Base-by-base conservation (phyloP, 1,140 invertebrate genomes). In the Achroia grisella region DNA sequence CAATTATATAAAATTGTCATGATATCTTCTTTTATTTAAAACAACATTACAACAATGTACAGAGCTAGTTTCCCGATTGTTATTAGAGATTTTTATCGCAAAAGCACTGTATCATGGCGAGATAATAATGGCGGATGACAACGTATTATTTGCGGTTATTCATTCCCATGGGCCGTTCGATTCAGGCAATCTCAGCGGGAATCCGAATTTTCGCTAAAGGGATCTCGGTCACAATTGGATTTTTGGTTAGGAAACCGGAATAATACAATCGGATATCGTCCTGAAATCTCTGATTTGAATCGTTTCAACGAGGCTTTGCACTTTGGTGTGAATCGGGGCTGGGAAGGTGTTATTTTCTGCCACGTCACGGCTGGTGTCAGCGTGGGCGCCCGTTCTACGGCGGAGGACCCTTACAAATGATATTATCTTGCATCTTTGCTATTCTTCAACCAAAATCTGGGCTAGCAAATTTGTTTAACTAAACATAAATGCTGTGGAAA, bases 91-190 rank as follows among this genome's bases (percentile, higher is more conserved):
- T 79, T 80, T 77, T 79, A 85, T 85, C 80, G 57, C 52, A 79
- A 81, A 85, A 85, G 48, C 60, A 79, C 78, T 71, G 69, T 82
- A 85, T 85, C 80, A 85, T 81, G 81, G 78, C 63, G 68, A 81
- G 74, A 85, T 85, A 82, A 85, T 85, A 85, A 85, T 77, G 71
- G 66, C 73, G 72, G 71, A 84, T 84, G 78, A 84, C 80, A 84
- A 71, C 52, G 78, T 84, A 84, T 84, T 84, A 84, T 84, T 82
- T 59, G 71, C 64, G 63, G 72, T 73, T 75, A 77, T 84, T 79
- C 77, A 76, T 80, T 71, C 71, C 50, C 60, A 58, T 61, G 53
- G 17, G 17, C 17, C 17, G 59, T 62, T 58, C 62, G 72, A 78
- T 78, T 74, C 59, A 70, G 62, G 60, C 78, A 85, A 85, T 82